Percentiles rank a stretch among this genome's conserved stretches.
phyloP scores from a whole-genome alignment of 2,888 invertebrate species.

The Thereva nobilitata region DNA sequence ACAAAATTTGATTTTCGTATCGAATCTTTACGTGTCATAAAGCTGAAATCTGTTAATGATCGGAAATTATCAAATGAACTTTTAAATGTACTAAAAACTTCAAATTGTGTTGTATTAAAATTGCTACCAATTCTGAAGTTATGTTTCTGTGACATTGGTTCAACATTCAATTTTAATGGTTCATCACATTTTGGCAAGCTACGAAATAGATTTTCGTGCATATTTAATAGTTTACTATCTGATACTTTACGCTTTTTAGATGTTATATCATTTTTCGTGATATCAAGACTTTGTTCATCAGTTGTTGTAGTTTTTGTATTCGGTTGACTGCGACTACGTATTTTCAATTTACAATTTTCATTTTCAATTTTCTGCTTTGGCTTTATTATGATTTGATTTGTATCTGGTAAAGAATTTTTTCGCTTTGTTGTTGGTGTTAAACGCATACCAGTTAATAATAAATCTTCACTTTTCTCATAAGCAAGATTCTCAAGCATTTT shows the following conservation, averaged over 20 bases:
- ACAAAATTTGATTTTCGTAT: constrained; percentile 32
- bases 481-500: constrained; percentile 57
- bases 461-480: constrained; percentile 56
- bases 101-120: constrained; percentile 38
- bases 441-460: constrained; percentile 55
- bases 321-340: constrained; percentile 37
- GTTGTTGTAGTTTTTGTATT: neutral
- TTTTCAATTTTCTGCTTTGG: constrained; percentile 25
- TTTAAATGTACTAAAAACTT: constrained; percentile 35
- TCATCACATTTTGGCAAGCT: constrained; percentile 28
- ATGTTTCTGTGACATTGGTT: constrained; percentile 30
- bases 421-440: constrained; percentile 57
- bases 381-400: constrained; percentile 2
- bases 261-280: neutral
- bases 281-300: neutral
- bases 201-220: constrained; percentile 36
- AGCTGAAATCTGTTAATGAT: constrained; percentile 37
- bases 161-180: constrained; percentile 35
- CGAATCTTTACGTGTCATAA: constrained; percentile 35
- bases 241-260: constrained; percentile 10
- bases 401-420: constrained; percentile 41
- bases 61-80: constrained; percentile 40
- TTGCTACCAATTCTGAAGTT: constrained; percentile 34
- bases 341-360: constrained; percentile 5
- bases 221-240: neutral